Conservation (phyloP, 2,888 invertebrate species). For the Belgica antarctica region DNA sequence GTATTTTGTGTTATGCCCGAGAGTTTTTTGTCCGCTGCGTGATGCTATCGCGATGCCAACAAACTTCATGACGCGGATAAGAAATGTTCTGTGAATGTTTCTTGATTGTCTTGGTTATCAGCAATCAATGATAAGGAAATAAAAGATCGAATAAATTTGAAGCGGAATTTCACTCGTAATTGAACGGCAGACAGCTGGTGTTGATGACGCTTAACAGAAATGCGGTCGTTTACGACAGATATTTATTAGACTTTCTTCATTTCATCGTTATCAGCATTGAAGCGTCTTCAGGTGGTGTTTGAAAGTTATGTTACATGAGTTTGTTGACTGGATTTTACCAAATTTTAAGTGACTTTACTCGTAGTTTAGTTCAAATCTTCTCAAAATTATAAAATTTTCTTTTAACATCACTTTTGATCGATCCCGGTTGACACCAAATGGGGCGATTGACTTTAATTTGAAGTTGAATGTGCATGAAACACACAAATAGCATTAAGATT, state of each 20-base stretch:
- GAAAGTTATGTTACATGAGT: too few relatives aligned
- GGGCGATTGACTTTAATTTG: too few relatives aligned
- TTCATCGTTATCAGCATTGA: neutral
- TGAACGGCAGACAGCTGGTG: neutral
- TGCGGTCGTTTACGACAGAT: neutral
- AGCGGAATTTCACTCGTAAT: neutral
- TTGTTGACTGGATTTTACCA: too few relatives aligned
- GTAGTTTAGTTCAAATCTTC: too few relatives aligned
- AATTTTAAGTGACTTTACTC: too few relatives aligned
- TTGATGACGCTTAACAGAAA: slow-evolving; percentile 5
- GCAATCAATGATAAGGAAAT: neutral
- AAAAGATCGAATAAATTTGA: neutral
- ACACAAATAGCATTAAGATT: too few relatives aligned
- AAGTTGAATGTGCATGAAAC: too few relatives aligned
- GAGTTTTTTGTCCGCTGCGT: neutral
- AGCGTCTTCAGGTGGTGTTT: too few relatives aligned
- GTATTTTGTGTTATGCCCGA: neutral
- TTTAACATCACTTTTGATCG: too few relatives aligned
- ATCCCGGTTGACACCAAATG: too few relatives aligned
- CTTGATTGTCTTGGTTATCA: neutral
- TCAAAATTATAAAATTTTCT: too few relatives aligned
- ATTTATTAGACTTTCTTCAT: neutral
- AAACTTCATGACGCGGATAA: neutral
- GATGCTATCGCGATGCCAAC: neutral
- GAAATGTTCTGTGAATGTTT: slow-evolving; percentile 1